Evolutionary conservation across 2,797 vertebrate genomes (phyloP), one percentile per base, ranked within the genome.

Genomic region (Manis pentadactyla): DNA sequence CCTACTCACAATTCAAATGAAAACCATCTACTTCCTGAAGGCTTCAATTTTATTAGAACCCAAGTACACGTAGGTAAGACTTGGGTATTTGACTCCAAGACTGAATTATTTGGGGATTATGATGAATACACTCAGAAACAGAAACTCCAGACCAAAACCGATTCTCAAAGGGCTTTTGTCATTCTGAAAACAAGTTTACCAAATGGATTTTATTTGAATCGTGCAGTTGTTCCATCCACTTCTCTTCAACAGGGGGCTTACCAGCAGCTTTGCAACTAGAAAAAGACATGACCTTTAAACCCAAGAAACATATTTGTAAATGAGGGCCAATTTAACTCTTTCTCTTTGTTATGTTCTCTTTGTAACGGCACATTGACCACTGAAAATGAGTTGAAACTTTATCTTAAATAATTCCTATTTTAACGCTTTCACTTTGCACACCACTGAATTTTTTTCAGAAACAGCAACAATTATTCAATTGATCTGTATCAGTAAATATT

Each of bases 291-390:
- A 46, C 46, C 46, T 46, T 46, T 46, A 46, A 11, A 46, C 46
- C 46, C 46, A 46, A 46, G 46, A 8, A 46, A 46, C 10, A 10
- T 10, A 46, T 46, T 46, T 46, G 10, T 46, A 46, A 46, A 46
- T 46, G 46, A 46, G 46, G 46, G 97, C 88, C 69, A 90, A 96
- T 53, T 96, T 59, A 93, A 96, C 82, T 83, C 97, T 51, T 87
- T 97, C 64, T 78, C 37, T 23, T 97, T 96, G 93, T 97, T 96
- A 79, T 94, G 78, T 78, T 18, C 84, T 97, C 23, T 79, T 93
- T 97, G 97, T 66, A 96, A 89, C 91, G 74, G 85, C 81, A 66
- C 1, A 9, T n/a, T 1, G 25, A 51, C 73, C 57, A 8, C 17
- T 4, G 12, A 86, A 57, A 66, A 29, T 4, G 18, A 29, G 21